Conservation (phyloP, 2,888 invertebrate species). For the Eubasilissa splendida region DNA sequence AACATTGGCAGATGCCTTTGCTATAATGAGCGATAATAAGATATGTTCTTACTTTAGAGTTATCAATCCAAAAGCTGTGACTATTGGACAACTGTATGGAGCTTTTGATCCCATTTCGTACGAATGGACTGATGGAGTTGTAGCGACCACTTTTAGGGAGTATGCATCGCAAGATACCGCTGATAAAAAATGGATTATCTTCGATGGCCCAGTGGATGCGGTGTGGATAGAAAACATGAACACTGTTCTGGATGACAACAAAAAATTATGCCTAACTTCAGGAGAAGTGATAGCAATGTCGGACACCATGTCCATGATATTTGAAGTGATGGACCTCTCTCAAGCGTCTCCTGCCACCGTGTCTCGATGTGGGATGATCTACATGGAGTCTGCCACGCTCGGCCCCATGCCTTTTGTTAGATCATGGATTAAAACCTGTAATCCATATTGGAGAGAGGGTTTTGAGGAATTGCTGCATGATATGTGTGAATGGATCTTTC, state of each 20-base stretch:
- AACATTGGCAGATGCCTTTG: constrained; percentile 83
- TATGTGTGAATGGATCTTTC: constrained; percentile 84
- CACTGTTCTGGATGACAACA: constrained; percentile 90
- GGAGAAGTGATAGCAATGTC: constrained; percentile 92
- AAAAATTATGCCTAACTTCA: constrained; percentile 88
- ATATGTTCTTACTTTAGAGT: constrained; percentile 82
- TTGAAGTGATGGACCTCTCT: constrained; percentile 89
- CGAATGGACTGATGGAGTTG: constrained; percentile 93
- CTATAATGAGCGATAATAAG: constrained; percentile 75
- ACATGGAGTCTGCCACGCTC: constrained; percentile 87
- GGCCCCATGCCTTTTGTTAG: constrained; percentile 87
- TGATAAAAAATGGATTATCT: constrained; percentile 92
- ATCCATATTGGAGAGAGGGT: constrained; percentile 77
- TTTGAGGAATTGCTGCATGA: constrained; percentile 74
- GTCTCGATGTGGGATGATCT: constrained; percentile 92
- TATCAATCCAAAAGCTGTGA: constrained; percentile 94
- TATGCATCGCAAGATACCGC: constrained; percentile 82
- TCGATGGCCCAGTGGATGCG: constrained; percentile 92
- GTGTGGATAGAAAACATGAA: constrained; percentile 95
- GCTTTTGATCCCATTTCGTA: constrained; percentile 93
- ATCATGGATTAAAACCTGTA: constrained; percentile 83
- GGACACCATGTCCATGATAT: constrained; percentile 87
- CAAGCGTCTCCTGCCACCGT: constrained; percentile 92
- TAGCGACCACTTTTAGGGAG: constrained; percentile 84
- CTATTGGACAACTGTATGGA: constrained; percentile 93